Percentiles rank a stretch among this genome's conserved stretches.
These are phyloP conservation scores for Gymnorhina tibicen DNA, from an alignment of 2,113 vertebrate genomes.

Conservation along the genomic window DNA sequence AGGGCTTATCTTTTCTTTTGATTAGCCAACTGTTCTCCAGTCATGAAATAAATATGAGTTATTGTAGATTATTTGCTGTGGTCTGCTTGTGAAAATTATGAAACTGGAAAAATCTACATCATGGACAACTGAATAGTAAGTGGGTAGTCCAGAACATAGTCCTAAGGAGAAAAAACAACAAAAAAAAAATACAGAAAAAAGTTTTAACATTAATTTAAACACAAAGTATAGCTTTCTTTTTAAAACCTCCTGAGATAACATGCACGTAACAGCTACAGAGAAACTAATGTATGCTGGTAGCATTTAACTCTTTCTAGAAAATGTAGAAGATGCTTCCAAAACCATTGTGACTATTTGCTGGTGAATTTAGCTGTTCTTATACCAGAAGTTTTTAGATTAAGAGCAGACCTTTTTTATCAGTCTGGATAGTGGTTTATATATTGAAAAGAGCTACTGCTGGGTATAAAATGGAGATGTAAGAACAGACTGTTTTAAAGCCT, in stretches of 20 bases:
- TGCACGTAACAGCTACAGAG: background rate
- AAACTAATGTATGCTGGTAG: background rate
- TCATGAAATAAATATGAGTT: background rate
- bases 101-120: background rate
- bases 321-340: background rate
- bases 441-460: background rate
- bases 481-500: background rate
- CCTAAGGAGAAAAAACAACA: background rate
- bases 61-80: background rate
- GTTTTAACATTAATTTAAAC: background rate
- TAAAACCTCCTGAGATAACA: background rate
- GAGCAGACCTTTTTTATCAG: background rate
- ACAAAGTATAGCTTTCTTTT: background rate
- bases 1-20: background rate
- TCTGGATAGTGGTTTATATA: background rate
- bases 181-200: background rate
- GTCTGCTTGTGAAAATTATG: background rate
- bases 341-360: background rate
- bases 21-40: background rate
- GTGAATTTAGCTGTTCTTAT: background rate
- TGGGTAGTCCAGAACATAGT: background rate
- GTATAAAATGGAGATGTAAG: background rate
- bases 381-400: background rate
- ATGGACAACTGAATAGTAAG: background rate
- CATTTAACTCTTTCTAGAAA: background rate